Evolutionary conservation across 1,140 invertebrate species (phyloP), one percentile per base, ranked within the genome.

Genomic region (Agraylea sexmaculata): DNA sequence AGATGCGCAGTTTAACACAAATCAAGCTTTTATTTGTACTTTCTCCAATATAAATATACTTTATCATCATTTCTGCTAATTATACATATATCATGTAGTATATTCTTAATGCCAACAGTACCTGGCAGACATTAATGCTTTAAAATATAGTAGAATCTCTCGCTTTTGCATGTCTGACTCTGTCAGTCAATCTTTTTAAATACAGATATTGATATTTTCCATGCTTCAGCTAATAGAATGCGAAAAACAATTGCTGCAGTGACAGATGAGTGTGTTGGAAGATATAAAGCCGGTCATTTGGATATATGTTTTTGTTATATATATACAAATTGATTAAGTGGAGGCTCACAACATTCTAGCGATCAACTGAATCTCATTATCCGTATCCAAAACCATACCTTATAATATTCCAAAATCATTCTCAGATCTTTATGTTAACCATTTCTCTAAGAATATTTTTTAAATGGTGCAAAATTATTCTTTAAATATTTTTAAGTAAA

Each of bases 261-360:
- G 10, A 38, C 29, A 33, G 35, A 43, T 30, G 36, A 32, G 35
- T 32, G 19, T 37, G 37, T n/a, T n/a, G n/a, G n/a, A n/a, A n/a
- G n/a, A n/a, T n/a, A n/a, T n/a, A n/a, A n/a, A n/a, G n/a, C n/a
- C n/a, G n/a, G n/a, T n/a, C n/a, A n/a, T n/a, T n/a, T n/a, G n/a
- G n/a, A n/a, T n/a, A n/a, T n/a, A n/a, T n/a, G n/a, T n/a, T n/a
- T n/a, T n/a, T n/a, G n/a, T n/a, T n/a, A n/a, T n/a, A n/a, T n/a
- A n/a, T n/a, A n/a, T n/a, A n/a, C n/a, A n/a, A n/a, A n/a, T n/a
- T n/a, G n/a, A n/a, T 36, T 22, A 43, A 18, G 28, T 15, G 29
- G 25, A 32, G 22, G 50, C 54, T 63, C 60, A 58, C 60, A 63
- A 61, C 60, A 63, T 63, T 57, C 60, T 63, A 63, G 58, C 60